Percentiles rank a stretch among this genome's conserved stretches.
Evolutionary conservation across 2,113 vertebrate species (phyloP).

Genomic region (Sinocyclocheilus grahami): DNA sequence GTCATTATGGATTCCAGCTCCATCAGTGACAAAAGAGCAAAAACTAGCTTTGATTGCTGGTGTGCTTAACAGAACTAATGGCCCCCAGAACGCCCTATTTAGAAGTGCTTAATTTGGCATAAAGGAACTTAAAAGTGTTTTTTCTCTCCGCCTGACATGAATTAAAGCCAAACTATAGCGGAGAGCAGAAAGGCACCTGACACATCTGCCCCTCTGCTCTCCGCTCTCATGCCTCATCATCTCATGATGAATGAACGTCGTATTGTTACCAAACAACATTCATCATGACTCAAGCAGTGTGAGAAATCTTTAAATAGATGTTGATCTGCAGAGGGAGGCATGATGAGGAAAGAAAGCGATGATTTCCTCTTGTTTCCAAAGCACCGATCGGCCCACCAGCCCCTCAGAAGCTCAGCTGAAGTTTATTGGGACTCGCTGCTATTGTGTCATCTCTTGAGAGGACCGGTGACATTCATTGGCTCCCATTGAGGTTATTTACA

Average conservation of each 20-base stretch:
- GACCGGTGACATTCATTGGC: slow-evolving; percentile 55
- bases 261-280: slow-evolving; percentile 59
- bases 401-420: slow-evolving; percentile 35
- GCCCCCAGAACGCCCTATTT: slow-evolving; percentile 56
- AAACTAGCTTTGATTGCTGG: slow-evolving; percentile 41
- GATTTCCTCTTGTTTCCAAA: slow-evolving; percentile 59
- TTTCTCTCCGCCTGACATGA: slow-evolving; percentile 56
- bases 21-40: slow-evolving; percentile 50
- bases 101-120: slow-evolving; percentile 60
- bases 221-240: slow-evolving; percentile 64
- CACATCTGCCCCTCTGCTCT: slow-evolving; percentile 54
- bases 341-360: slow-evolving; percentile 47
- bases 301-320: slow-evolving; percentile 57
- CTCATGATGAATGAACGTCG: slow-evolving; percentile 65
- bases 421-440: slow-evolving; percentile 51
- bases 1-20: slow-evolving; percentile 43
- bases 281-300: slow-evolving; percentile 63
- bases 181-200: slow-evolving; percentile 62
- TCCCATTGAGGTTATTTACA: slow-evolving; percentile 61
- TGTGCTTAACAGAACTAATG: slow-evolving; percentile 52
- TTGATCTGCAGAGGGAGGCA: slow-evolving; percentile 46
- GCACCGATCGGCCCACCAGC: slow-evolving; percentile 32
- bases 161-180: slow-evolving; percentile 65
- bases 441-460: slow-evolving; percentile 56
- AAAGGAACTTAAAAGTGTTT: slow-evolving; percentile 50